phyloP scores from a whole-genome alignment of 2,113 vertebrate species.

The Panthera uncia region DNA sequence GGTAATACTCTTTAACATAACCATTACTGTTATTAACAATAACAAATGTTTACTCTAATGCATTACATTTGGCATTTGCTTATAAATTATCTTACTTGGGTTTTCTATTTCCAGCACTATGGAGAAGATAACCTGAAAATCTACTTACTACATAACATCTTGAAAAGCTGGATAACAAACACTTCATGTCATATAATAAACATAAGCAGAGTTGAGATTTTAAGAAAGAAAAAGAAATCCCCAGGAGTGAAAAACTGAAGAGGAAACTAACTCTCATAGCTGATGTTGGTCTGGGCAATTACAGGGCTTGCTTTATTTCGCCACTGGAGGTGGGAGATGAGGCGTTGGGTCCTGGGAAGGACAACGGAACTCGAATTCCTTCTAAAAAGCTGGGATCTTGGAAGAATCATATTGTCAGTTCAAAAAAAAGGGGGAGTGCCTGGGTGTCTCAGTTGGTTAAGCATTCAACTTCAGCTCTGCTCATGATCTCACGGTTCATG shows the following conservation, averaged over 20 bases:
- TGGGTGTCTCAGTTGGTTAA: too few species aligned
- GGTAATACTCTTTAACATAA: slow-evolving; percentile 47
- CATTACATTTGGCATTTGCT: slow-evolving; percentile 1
- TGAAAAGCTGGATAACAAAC: slow-evolving; percentile 27
- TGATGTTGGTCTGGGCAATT: not conserved
- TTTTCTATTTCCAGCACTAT: not conserved
- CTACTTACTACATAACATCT: not conserved
- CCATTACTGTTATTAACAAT: slow-evolving; percentile 16
- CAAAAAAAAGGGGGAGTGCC: not conserved
- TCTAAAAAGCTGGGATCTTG: not conserved
- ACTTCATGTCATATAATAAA: slow-evolving; percentile 1
- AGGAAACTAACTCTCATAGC: not conserved
- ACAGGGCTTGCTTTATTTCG: slow-evolving; percentile 12
- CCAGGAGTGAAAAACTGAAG: slow-evolving; percentile 22
- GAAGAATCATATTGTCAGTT: not conserved
- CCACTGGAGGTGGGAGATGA: not conserved
- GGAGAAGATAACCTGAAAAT: slow-evolving; percentile 37
- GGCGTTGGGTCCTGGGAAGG: not conserved
- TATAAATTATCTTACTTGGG: slow-evolving; percentile 28
- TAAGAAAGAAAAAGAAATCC: slow-evolving; percentile 27
- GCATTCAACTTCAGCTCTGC: too few species aligned
- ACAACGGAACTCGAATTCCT: not conserved
- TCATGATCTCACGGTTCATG: too few species aligned
- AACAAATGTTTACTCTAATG: slow-evolving; percentile 45
- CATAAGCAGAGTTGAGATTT: slow-evolving; percentile 26